Percentiles rank a stretch among this genome's conserved stretches.
phyloP scores from a whole-genome alignment of 2,113 vertebrate species.

The Cryptotis parvus region DNA sequence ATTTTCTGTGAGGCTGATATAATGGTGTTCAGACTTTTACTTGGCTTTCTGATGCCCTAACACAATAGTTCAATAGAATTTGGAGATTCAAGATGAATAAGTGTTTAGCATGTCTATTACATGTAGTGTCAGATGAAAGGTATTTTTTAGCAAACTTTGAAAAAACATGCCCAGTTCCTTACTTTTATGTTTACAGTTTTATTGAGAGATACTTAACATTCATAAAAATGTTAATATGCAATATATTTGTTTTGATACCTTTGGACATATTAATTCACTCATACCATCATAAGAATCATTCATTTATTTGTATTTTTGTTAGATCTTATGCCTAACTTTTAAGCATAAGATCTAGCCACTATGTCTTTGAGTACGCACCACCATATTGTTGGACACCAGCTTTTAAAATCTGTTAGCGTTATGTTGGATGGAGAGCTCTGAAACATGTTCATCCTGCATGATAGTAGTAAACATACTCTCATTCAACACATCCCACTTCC shows the following conservation, averaged over 20 bases:
- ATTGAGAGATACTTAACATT: not conserved
- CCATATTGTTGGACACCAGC: too few species aligned
- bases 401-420: not conserved
- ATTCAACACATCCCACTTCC: not conserved
- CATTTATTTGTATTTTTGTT: not conserved
- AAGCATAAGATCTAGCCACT: not conserved
- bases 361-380: not conserved
- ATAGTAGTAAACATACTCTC: not conserved
- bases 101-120: conserved; percentile 38
- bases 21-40: not conserved
- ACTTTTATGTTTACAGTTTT: not conserved
- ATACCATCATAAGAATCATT: not conserved
- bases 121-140: not conserved
- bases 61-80: conserved; percentile 30
- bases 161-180: not conserved
- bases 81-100: conserved; percentile 53
- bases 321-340: not conserved
- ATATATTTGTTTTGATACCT: not conserved
- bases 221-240: not conserved
- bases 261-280: not conserved
- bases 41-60: conserved; percentile 19
- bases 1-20: conserved; percentile 42
- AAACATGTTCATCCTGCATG: not conserved
- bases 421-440: not conserved
- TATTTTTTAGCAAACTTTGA: conserved; percentile 23